A percentile compares a stretch with the other conserved stretches of the same genome.
Evolutionary conservation across 2,888 invertebrate species (phyloP).

Genomic region (Automeris io): DNA sequence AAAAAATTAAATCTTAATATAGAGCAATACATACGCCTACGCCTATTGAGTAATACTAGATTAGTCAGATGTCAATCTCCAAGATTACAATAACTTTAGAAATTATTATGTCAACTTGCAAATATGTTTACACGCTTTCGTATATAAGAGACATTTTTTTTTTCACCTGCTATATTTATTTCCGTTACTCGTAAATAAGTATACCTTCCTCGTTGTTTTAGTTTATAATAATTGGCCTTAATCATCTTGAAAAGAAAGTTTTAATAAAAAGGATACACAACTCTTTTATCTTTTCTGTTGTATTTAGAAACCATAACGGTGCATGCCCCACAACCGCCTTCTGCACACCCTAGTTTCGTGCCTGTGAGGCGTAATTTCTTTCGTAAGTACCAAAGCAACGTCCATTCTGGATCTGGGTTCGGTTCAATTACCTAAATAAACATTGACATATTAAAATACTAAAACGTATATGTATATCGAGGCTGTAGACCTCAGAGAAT

Average conservation of each 20-base stretch:
- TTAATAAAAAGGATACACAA: constrained; percentile 69
- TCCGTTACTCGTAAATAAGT: constrained; percentile 7
- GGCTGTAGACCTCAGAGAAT: too few species aligned
- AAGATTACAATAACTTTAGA: too few species aligned
- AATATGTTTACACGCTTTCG: too few species aligned
- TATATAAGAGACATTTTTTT: too few species aligned
- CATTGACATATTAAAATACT: neutral
- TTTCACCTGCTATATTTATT: too few species aligned
- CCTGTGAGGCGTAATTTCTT: constrained; percentile 89
- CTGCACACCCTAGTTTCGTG: constrained; percentile 94
- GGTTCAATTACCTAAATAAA: constrained; percentile 82
- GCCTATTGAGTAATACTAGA: too few species aligned
- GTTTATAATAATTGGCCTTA: neutral
- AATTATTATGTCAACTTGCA: too few species aligned
- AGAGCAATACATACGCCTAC: too few species aligned
- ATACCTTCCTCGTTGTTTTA: neutral
- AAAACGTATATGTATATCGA: neutral
- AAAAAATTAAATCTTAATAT: too few species aligned
- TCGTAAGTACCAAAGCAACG: constrained; percentile 89
- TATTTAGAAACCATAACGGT: constrained; percentile 94
- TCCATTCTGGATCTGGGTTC: constrained; percentile 90
- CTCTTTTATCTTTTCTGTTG: constrained; percentile 75
- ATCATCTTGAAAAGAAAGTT: too few species aligned
- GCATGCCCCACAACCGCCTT: constrained; percentile 98
- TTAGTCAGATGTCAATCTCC: too few species aligned